Base-by-base conservation (phyloP, 2,797 vertebrate genomes). In the Choloepus didactylus region DNA sequence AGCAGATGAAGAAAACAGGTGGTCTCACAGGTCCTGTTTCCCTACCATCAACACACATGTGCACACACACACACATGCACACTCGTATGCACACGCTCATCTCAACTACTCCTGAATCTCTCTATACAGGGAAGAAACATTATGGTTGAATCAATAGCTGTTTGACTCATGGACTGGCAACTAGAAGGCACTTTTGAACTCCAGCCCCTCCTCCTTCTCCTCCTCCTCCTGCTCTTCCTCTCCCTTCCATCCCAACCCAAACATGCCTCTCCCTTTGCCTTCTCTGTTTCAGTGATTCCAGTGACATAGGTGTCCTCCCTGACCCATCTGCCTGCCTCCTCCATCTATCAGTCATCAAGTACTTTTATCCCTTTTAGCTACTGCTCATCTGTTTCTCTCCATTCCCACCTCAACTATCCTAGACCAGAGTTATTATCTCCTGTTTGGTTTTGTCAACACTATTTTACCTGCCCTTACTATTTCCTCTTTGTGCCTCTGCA, bases 1-100 rank as follows among this genome's bases (percentile, higher is more conserved):
- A 35, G 67, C 41, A 72, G 69, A 88, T 93, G 95, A 91, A 91
- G 93, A 93, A 96, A 96, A 95, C 64, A 94, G 89, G 91, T 89
- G 70, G 95, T 44, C 83, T 89, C 62, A 51, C 6, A 79, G 86
- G 49, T 81, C 76, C 66, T 54, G 46, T 54, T 41, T 69, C n/a
- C 62, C 75, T 11, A 31, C 15, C 29, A 31, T 3, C 31, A 67
- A 18, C 29, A 64, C 16, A 66, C 19, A 70, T 19, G 7, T 21
- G 15, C n/a, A 15, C 10, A 29, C 14, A 41, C 35, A 11, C 49
- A 25, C 3, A 16, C n/a, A 6, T 18, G 6, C 21, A 35, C 16
- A 1, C 56, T 21, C 16, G 4, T 60, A 27, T 2, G 1, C 25
- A 64, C 9, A 16, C 1, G 10, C 51, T 51, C n/a, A 77, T 44